phyloP scores from a whole-genome alignment of 2,888 invertebrate genomes.

The Tetheella fluctuosa region DNA sequence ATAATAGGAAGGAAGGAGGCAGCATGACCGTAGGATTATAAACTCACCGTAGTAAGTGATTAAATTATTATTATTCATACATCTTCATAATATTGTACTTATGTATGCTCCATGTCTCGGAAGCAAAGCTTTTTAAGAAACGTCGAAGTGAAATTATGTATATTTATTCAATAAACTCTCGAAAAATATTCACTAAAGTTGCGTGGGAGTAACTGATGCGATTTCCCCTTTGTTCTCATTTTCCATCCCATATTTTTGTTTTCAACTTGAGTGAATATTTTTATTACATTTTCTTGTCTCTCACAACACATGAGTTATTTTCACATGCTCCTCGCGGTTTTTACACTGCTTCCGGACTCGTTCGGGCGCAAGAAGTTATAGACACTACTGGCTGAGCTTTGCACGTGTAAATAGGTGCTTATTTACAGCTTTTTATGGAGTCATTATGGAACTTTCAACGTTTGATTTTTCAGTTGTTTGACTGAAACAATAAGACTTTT shows the following conservation, averaged over 20 bases:
- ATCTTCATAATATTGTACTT: not conserved
- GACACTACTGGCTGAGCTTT: conserved; percentile 33
- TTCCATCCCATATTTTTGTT: conserved; percentile 75
- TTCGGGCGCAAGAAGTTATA: conserved; percentile 47
- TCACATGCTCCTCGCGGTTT: conserved; percentile 46
- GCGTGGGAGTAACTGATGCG: conserved; percentile 68
- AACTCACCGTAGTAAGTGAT: not conserved
- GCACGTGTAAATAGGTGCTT: not conserved
- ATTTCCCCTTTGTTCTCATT: conserved; percentile 70
- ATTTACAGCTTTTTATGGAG: not conserved
- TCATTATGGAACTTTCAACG: not conserved
- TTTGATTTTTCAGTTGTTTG: not conserved
- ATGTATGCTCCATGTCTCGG: conserved; percentile 32
- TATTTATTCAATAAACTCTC: conserved; percentile 77
- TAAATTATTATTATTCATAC: conserved; percentile 4
- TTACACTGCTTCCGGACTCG: conserved; percentile 47
- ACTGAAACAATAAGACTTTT: not conserved
- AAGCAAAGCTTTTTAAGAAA: conserved; percentile 58
- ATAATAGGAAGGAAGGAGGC: too few relatives aligned
- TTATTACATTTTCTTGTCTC: conserved; percentile 74
- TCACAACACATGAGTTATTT: conserved; percentile 66
- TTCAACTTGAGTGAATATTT: conserved; percentile 76
- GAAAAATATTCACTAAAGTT: conserved; percentile 71
- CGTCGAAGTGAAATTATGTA: conserved; percentile 72
- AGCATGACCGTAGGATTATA: too few relatives aligned